Base-by-base conservation (phyloP, 2,888 invertebrate genomes). In the Rhabditophanes sp. region DNA sequence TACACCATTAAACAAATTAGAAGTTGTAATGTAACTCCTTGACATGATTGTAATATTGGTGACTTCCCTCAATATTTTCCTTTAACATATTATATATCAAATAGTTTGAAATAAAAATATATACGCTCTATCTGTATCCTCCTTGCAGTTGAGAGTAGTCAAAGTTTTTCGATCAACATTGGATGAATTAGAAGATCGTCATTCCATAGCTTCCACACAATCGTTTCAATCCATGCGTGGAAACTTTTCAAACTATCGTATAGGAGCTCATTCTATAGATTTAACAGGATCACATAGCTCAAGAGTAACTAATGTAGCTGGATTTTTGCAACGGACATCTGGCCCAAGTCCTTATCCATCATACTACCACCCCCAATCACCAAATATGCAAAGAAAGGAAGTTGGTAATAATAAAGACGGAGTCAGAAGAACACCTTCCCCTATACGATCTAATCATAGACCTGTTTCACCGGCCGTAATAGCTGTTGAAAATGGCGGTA, bases 131-230 rank as follows among this genome's bases (percentile, higher is more conserved):
- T n/a, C n/a, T 22, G 15, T 24, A 22, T 32, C 32, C 15, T 19
- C 14, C 22, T 44, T 47, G 20, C 87, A 93, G 93, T 80, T 93
- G 75, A 84, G 93, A 74, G 93, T 96, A 74, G 88, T 93, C 75
- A 83, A 88, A 76, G 93, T 93, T 71, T 96, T 93, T 82, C 87
- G 82, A 76, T 87, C 87, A 67, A 88, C 81, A 69, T 77, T 96
- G 77, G 93, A 96, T 78, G 93, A 93, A 75, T 75, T 93, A 75
- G 93, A 96, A 75, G 80, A 87, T 66, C 22, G 25, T 25, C 83
- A 90, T 72, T 88, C 87, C 71, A 79, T 87, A 72, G 87, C 88
- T 78, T 85, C 85, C 76, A 78, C 83, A 72, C 82, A 82, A 72
- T 82, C 82, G 70, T 78, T 82, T 19, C 60, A 63, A 25, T 60